These are phyloP conservation scores for Heliconius hermathena DNA, from an alignment of 1,140 invertebrate species.

Conservation along the genomic window DNA sequence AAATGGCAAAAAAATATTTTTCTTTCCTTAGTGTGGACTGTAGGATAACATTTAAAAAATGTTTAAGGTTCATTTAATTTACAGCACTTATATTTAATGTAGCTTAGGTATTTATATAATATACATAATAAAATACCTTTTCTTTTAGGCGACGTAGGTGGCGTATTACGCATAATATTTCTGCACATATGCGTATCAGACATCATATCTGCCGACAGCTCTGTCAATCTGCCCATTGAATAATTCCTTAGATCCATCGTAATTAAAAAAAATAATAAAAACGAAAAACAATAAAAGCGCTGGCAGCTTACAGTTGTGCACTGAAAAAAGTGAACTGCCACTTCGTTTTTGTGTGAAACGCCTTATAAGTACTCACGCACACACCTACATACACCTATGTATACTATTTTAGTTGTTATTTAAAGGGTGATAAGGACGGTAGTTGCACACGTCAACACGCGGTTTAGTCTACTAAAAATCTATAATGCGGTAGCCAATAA, in stretches of 20 bases:
- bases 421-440: constrained; percentile 44
- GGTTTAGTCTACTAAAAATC: constrained; percentile 68
- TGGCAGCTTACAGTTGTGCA: constrained; percentile 42
- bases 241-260: constrained; percentile 36
- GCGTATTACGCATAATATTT: constrained; percentile 52
- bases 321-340: constrained; percentile 67
- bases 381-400: constrained; percentile 11
- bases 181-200: constrained; percentile 48
- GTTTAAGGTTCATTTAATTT: too few relatives aligned
- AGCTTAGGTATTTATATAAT: too few relatives aligned
- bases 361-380: constrained; percentile 24
- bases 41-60: too few relatives aligned
- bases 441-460: constrained; percentile 46
- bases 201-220: constrained; percentile 57
- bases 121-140: constrained; percentile 51
- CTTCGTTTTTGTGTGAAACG: constrained; percentile 42
- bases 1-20: too few relatives aligned
- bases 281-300: constrained; percentile 43
- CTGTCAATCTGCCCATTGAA: constrained; percentile 53
- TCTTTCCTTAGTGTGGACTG: too few relatives aligned
- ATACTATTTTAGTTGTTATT: constrained; percentile 29
- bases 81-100: too few relatives aligned
- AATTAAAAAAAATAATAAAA: constrained; percentile 34
- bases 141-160: constrained; percentile 63
- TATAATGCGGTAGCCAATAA: constrained; percentile 74